phyloP scores from a whole-genome alignment of 2,888 invertebrate species.

The Stramonita haemastoma region DNA sequence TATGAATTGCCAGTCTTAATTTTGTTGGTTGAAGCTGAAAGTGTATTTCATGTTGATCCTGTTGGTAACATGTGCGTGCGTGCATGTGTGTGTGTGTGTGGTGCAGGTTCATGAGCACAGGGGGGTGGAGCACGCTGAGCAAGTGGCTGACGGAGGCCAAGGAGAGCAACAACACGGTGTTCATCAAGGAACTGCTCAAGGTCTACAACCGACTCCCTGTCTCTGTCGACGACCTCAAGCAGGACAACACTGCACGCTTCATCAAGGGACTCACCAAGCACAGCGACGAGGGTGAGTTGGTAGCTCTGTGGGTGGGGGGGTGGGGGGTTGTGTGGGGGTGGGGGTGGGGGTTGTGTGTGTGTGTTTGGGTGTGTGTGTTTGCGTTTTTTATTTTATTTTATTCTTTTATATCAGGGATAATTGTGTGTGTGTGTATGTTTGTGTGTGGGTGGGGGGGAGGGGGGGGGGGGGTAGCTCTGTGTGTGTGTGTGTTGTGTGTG shows the following conservation, averaged over 20 bases:
- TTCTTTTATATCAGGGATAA: too few relatives aligned
- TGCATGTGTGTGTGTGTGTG: neutral
- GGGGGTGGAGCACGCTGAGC: conserved; percentile 94
- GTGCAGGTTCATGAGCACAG: conserved; percentile 88
- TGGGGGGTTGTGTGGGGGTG: too few relatives aligned
- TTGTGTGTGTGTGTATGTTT: too few relatives aligned
- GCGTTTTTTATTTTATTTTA: too few relatives aligned
- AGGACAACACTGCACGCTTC: conserved; percentile 93
- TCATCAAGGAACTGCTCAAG: conserved; percentile 91
- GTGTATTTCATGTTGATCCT: too few relatives aligned
- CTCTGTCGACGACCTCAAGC: conserved; percentile 91
- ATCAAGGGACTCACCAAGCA: conserved; percentile 82
- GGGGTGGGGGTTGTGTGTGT: too few relatives aligned
- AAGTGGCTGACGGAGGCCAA: conserved; percentile 94
- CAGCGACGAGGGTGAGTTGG: conserved; percentile 85
- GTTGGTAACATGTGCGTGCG: neutral
- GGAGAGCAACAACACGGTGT: conserved; percentile 88
- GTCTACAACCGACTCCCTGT: conserved; percentile 92
- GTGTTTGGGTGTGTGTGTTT: too few relatives aligned
- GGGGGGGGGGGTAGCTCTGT: too few relatives aligned
- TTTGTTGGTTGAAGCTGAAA: too few relatives aligned
- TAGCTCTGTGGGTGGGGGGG: neutral
- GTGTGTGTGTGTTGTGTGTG: too few relatives aligned
- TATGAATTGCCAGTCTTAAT: too few relatives aligned
- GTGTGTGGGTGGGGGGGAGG: too few relatives aligned